phyloP scores from a whole-genome alignment of 1,140 invertebrate species.

The Myzus persicae region DNA sequence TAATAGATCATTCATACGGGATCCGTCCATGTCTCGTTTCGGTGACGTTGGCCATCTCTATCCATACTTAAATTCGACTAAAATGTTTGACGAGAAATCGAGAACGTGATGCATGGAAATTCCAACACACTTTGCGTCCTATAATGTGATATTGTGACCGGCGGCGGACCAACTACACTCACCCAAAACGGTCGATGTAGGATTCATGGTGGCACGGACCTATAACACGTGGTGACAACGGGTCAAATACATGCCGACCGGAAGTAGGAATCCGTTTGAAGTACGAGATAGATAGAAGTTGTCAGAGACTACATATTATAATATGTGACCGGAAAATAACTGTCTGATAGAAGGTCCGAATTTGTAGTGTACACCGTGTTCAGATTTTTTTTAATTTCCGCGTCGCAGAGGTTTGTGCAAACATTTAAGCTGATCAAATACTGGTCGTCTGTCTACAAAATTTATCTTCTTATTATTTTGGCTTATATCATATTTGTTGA shows the following conservation, averaged over 20 bases:
- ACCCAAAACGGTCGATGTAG: neutral
- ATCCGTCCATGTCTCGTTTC: neutral
- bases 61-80: neutral
- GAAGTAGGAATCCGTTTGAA: neutral
- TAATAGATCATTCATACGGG: neutral
- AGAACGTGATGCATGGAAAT: neutral
- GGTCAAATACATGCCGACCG: neutral
- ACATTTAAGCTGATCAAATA: neutral
- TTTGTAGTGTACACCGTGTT: neutral
- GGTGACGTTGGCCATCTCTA: neutral
- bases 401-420: neutral
- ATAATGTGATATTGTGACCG: neutral
- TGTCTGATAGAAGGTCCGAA: neutral
- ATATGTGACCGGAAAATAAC: neutral
- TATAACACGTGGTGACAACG: neutral
- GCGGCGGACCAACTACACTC: neutral
- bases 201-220: neutral
- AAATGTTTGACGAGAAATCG: neutral
- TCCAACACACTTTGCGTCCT: neutral
- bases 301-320: neutral
- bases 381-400: neutral
- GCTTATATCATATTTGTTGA: neutral
- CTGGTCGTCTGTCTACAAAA: neutral
- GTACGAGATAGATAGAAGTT: too few species aligned
- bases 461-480: neutral